Conservation (phyloP, 1,140 invertebrate genomes). For the Mizuhopecten yessoensis region DNA sequence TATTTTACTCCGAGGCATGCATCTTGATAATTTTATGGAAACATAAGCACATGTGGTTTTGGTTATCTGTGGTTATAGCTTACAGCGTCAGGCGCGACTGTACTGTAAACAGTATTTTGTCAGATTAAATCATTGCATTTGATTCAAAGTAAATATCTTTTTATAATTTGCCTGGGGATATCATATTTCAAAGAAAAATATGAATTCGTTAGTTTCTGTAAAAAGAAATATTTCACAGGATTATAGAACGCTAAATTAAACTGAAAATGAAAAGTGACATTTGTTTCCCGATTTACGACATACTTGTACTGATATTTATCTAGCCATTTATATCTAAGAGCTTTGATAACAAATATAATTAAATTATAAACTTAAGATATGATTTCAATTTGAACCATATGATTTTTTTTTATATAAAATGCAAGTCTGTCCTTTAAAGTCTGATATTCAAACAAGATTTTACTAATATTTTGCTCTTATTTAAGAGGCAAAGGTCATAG, state of each 20-base stretch:
- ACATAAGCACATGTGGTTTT: conserved; percentile 15
- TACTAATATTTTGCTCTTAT: no score
- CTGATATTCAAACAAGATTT: no score
- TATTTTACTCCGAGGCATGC: not conserved
- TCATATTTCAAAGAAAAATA: conserved; percentile 10
- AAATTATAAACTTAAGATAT: no score
- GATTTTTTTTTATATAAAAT: no score
- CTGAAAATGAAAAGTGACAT: not conserved
- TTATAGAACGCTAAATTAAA: not conserved
- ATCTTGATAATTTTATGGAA: conserved; percentile 36
- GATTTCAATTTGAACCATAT: no score
- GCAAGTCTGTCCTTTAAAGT: no score
- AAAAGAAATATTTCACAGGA: not conserved
- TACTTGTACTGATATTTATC: no score
- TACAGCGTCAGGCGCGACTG: not conserved
- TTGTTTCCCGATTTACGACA: no score
- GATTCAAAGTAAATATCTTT: not conserved
- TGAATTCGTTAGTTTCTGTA: not conserved
- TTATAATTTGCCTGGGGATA: not conserved
- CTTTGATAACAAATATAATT: no score
- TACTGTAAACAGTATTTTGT: not conserved
- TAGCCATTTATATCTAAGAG: no score
- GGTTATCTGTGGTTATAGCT: not conserved
- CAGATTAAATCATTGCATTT: not conserved
- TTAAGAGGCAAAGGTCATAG: no score